Percentiles rank a stretch among this genome's conserved stretches.
Evolutionary conservation across 2,113 vertebrate genomes (phyloP).

Genomic region (Ailuropoda melanoleuca): DNA sequence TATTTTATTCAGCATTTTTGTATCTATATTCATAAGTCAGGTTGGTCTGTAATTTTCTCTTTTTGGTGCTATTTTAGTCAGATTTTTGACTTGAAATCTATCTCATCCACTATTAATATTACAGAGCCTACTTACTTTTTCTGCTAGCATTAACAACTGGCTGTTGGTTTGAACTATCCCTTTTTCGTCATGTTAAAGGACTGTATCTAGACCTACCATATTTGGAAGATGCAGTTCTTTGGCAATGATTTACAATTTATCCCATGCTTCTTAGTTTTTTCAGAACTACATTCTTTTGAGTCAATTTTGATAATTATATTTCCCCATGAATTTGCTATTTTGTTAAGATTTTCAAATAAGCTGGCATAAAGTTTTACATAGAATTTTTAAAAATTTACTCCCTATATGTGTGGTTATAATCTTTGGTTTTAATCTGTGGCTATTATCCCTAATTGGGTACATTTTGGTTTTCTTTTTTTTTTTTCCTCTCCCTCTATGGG

Average conservation of each 20-base stretch:
- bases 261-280: background rate
- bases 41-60: constrained; percentile 71
- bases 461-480: background rate
- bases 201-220: background rate
- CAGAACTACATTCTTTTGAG: background rate
- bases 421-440: background rate
- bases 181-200: background rate
- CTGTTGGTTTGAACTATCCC: background rate
- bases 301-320: background rate
- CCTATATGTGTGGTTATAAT: background rate
- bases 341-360: constrained; percentile 1
- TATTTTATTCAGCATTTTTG: constrained; percentile 73
- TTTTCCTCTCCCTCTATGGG: background rate
- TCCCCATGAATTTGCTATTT: background rate
- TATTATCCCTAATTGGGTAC: background rate
- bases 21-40: constrained; percentile 74
- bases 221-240: background rate
- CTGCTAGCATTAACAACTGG: constrained; percentile 1
- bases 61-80: constrained; percentile 66
- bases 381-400: background rate
- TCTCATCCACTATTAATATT: constrained; percentile 53
- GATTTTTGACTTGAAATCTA: constrained; percentile 55
- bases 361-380: background rate
- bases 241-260: background rate
- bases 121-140: background rate